These are phyloP conservation scores for Xenus cinereus DNA, from an alignment of 2,113 vertebrate genomes.

Conservation along the genomic window DNA sequence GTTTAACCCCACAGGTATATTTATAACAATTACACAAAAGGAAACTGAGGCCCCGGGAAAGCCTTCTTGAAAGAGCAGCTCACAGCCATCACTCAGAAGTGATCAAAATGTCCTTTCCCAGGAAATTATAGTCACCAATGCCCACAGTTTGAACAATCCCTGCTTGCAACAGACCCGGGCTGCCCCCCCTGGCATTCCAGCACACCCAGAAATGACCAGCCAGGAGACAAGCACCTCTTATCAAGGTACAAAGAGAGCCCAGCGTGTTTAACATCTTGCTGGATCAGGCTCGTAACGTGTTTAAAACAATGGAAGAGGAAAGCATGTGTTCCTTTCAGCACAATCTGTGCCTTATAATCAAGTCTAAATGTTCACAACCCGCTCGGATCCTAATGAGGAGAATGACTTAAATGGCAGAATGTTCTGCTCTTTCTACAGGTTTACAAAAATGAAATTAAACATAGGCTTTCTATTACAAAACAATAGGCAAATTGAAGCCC, in stretches of 20 bases:
- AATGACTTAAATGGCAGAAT: slow-evolving; percentile 61
- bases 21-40: neutral
- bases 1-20: neutral
- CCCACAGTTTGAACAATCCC: neutral
- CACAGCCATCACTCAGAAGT: neutral
- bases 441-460: slow-evolving; percentile 77
- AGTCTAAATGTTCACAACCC: slow-evolving; percentile 12
- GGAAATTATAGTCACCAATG: neutral
- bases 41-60: neutral
- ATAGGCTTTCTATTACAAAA: slow-evolving; percentile 76
- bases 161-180: neutral
- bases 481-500: slow-evolving; percentile 80
- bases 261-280: neutral
- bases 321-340: slow-evolving; percentile 1
- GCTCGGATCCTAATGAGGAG: slow-evolving; percentile 38
- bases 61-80: neutral
- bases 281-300: slow-evolving; percentile 17
- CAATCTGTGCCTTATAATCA: slow-evolving; percentile 36
- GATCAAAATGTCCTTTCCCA: neutral
- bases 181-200: neutral
- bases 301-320: slow-evolving; percentile 21
- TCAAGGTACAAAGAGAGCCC: neutral
- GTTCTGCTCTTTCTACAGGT: slow-evolving; percentile 73
- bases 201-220: neutral
- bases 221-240: neutral